A percentile compares a stretch with the other conserved stretches of the same genome.
These are phyloP conservation scores for Argya squamiceps DNA, from an alignment of 2,797 vertebrate species.

Conservation along the genomic window DNA sequence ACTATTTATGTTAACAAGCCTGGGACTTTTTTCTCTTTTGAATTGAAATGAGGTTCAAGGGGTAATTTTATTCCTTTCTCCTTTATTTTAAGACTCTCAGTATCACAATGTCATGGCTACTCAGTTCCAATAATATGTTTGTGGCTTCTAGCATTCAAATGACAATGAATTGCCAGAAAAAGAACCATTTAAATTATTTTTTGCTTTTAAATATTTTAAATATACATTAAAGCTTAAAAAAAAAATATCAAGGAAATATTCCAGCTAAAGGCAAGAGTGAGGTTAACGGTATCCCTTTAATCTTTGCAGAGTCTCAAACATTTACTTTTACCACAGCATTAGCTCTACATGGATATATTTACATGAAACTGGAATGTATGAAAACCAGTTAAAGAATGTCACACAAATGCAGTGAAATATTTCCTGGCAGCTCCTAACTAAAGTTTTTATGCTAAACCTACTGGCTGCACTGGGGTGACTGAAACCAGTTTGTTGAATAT, in stretches of 20 bases:
- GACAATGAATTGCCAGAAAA: background rate
- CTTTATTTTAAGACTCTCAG: background rate
- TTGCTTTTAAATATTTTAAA: conserved; percentile 26
- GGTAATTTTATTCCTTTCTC: conserved; percentile 27
- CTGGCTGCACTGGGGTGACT: background rate
- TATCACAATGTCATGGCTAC: background rate
- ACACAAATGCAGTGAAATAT: conserved; percentile 23
- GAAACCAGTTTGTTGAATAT: conserved; percentile 15
- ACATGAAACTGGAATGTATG: conserved; percentile 30
- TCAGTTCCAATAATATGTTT: background rate
- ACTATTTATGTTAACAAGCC: conserved; percentile 57
- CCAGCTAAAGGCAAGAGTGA: conserved; percentile 47
- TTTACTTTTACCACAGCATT: background rate
- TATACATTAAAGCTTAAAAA: background rate
- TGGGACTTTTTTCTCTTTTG: conserved; percentile 12
- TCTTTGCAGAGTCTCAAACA: conserved; percentile 39
- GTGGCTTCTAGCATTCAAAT: background rate
- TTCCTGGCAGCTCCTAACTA: background rate
- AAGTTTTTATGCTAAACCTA: background rate
- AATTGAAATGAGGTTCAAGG: conserved; percentile 17
- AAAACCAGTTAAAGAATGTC: conserved; percentile 28
- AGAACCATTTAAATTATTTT: background rate
- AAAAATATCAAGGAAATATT: conserved; percentile 9
- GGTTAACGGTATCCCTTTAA: conserved; percentile 28
- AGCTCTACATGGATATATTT: conserved; percentile 10